phyloP scores from a whole-genome alignment of 2,797 vertebrate species.

The Margarornis squamiger region DNA sequence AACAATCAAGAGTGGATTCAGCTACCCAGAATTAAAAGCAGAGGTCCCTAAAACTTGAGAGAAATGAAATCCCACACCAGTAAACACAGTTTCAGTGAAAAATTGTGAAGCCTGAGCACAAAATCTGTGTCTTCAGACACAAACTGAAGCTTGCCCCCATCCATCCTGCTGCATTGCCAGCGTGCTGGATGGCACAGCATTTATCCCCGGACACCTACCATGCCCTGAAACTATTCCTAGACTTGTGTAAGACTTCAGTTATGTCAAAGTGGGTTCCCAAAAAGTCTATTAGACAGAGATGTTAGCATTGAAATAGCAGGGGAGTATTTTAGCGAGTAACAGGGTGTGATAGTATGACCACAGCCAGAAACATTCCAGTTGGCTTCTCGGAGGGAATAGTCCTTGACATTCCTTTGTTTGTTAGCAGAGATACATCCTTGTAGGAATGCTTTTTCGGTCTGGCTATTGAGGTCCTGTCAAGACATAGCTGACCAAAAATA shows the following conservation, averaged over 20 bases:
- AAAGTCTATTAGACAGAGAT: background rate
- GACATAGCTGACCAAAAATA: background rate
- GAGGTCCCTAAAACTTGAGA: background rate
- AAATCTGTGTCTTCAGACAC: background rate
- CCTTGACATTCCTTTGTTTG: background rate
- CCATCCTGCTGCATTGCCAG: background rate
- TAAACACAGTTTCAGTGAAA: background rate
- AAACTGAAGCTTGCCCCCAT: background rate
- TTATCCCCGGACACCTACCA: background rate
- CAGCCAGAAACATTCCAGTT: background rate
- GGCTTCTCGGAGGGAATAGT: background rate
- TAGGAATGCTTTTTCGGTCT: background rate
- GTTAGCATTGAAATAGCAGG: background rate
- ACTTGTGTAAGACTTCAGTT: background rate
- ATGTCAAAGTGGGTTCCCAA: background rate
- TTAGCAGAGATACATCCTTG: background rate
- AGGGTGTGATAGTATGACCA: background rate
- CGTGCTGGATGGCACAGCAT: rapidly evolving
- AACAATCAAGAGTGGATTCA: background rate
- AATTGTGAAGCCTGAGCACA: background rate
- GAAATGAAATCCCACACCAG: background rate
- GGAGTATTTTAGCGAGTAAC: background rate
- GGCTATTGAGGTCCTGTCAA: background rate
- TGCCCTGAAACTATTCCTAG: background rate
- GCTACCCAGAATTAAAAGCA: background rate